Conservation (phyloP, 2,888 invertebrate species). For the Actias luna region DNA sequence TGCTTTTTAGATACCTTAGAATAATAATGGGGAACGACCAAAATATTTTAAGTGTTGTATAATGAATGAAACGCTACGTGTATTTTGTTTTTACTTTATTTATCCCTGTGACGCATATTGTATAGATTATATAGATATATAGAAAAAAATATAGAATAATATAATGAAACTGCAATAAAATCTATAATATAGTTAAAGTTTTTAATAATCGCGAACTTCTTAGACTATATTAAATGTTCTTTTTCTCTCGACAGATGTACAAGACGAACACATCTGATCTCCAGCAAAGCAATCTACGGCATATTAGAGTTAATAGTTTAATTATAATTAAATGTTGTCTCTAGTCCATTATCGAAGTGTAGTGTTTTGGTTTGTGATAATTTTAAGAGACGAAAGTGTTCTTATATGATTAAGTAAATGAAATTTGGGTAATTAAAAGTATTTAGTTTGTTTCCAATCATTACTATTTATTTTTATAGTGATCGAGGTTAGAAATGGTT, state of each 20-base stretch:
- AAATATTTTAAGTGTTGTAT: not conserved
- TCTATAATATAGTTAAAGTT: not conserved
- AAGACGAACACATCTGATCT: conserved; percentile 87
- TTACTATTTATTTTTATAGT: not conserved
- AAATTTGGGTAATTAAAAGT: not conserved
- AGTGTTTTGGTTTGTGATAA: conserved; percentile 50
- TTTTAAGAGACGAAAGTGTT: conserved; percentile 75
- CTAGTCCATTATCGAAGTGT: conserved; percentile 40
- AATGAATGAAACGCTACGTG: not conserved
- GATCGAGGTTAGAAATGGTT: not conserved
- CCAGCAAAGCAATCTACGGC: conserved; percentile 60
- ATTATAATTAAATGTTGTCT: conserved; percentile 38
- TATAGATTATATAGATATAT: no score
- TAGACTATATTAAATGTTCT: conserved; percentile 68
- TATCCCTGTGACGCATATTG: no score
- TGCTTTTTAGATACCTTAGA: conserved; percentile 11
- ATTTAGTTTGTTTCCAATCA: not conserved
- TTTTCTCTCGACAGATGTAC: conserved; percentile 86
- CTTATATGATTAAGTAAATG: conserved; percentile 65
- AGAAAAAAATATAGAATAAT: not conserved
- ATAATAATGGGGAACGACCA: not conserved
- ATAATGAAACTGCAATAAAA: not conserved
- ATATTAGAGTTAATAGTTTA: conserved; percentile 38
- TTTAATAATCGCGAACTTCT: not conserved
- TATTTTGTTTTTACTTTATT: no score